Conservation (phyloP, 2,888 invertebrate species). For the Dasysyrphus tricinctus region DNA sequence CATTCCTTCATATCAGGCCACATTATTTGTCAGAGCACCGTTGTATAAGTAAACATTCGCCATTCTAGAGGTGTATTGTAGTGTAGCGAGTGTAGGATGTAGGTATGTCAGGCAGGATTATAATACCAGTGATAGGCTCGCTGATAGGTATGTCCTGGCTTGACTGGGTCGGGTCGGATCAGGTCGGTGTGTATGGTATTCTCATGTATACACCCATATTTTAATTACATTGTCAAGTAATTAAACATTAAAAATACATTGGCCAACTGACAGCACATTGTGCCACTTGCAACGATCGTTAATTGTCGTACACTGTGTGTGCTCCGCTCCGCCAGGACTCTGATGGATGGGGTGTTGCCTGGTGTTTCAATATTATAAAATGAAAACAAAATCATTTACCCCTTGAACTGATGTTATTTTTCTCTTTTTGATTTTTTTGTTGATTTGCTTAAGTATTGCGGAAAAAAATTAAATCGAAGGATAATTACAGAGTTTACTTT, state of each 20-base stretch:
- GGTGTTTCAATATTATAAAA: conserved; percentile 60
- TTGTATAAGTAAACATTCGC: conserved; percentile 48
- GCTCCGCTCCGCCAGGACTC: conserved; percentile 32
- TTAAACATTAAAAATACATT: conserved; percentile 75
- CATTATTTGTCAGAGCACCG: conserved; percentile 59
- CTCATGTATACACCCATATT: conserved; percentile 49
- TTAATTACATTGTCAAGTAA: conserved; percentile 75
- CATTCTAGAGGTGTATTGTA: conserved; percentile 12
- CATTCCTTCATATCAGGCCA: conserved; percentile 49
- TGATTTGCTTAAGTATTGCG: neutral
- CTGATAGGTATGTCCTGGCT: conserved; percentile 31
- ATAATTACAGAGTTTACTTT: conserved; percentile 67
- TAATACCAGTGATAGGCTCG: conserved; percentile 57
- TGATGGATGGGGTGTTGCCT: conserved; percentile 64
- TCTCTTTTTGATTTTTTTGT: neutral
- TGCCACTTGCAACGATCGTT: conserved; percentile 47
- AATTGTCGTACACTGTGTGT: conserved; percentile 25
- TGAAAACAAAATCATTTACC: conserved; percentile 59
- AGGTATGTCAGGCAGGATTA: conserved; percentile 32
- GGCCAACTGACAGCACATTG: conserved; percentile 71
- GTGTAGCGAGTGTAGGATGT: neutral
- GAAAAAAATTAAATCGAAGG: conserved; percentile 53
- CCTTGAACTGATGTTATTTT: neutral
- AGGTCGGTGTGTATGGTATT: neutral
- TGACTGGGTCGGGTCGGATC: neutral